Evolutionary conservation across 2,888 invertebrate species (phyloP).

Genomic region (Glyphotaelius pellucidus): DNA sequence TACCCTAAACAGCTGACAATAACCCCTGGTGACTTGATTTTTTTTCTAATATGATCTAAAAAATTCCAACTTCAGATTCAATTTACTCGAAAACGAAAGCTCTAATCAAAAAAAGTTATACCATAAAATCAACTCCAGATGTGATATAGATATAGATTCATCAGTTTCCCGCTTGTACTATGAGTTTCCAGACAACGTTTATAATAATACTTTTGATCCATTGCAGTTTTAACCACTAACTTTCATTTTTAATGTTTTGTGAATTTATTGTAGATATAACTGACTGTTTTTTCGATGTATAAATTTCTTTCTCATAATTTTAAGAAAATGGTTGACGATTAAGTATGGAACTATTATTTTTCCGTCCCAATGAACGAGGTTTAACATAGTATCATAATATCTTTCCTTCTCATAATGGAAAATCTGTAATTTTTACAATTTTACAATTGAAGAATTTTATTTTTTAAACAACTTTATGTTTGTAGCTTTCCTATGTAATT

Average conservation of each 20-base stretch:
- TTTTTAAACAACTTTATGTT: not conserved
- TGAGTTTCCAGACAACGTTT: no score
- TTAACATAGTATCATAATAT: not conserved
- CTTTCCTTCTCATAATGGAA: not conserved
- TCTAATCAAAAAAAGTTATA: no score
- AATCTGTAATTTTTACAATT: not conserved
- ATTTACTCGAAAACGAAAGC: no score
- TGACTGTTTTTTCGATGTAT: not conserved
- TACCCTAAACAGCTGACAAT: no score
- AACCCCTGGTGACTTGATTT: no score
- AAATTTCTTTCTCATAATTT: slow-evolving; percentile 15
- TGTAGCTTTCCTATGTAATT: not conserved
- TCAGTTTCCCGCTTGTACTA: no score
- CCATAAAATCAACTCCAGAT: no score
- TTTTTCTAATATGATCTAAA: no score
- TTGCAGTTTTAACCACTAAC: not conserved
- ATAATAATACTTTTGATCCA: not conserved
- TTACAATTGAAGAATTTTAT: not conserved
- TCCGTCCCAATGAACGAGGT: slow-evolving; percentile 33
- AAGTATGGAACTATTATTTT: slow-evolving; percentile 22
- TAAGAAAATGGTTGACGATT: slow-evolving; percentile 6
- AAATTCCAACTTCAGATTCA: no score
- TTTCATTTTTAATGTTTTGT: not conserved
- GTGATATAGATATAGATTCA: no score
- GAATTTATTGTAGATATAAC: not conserved